Evolutionary conservation across 2,888 invertebrate species (phyloP).

Genomic region (Polydrusus cervinus): DNA sequence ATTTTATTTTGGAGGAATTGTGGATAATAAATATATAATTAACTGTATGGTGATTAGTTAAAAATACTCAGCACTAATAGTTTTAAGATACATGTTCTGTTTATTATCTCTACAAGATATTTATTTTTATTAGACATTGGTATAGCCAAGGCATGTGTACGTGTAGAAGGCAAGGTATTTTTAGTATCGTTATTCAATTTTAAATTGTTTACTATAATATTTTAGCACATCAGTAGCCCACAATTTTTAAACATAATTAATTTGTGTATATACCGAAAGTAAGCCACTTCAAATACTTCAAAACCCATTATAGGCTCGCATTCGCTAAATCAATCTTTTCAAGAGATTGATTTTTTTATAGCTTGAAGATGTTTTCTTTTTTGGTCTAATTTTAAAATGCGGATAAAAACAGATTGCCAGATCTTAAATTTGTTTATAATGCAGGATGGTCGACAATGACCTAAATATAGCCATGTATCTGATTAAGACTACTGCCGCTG

Average conservation of each 20-base stretch:
- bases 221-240: conserved; percentile 1
- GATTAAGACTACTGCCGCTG: background rate
- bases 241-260: conserved; percentile 17
- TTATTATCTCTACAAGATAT: conserved; percentile 8
- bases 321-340: conserved; percentile 12
- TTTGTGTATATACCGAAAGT: conserved; percentile 3
- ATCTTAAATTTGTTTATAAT: conserved; percentile 16
- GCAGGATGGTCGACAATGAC: conserved; percentile 6
- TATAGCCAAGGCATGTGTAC: background rate
- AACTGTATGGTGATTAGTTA: conserved; percentile 1
- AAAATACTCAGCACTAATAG: background rate
- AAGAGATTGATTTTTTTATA: conserved; percentile 8
- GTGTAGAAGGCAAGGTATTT: conserved; percentile 23
- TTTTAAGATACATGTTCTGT: conserved; percentile 1
- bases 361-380: conserved; percentile 13
- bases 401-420: conserved; percentile 24
- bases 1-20: too few species aligned
- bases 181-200: conserved; percentile 7
- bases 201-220: conserved; percentile 9
- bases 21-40: background rate
- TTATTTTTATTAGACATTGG: conserved; percentile 5
- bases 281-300: conserved; percentile 14
- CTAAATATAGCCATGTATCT: background rate
- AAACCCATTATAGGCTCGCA: background rate
- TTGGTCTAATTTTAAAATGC: conserved; percentile 21